Evolutionary conservation across 2,888 invertebrate genomes (phyloP).

Genomic region (Agrochola circellaris): DNA sequence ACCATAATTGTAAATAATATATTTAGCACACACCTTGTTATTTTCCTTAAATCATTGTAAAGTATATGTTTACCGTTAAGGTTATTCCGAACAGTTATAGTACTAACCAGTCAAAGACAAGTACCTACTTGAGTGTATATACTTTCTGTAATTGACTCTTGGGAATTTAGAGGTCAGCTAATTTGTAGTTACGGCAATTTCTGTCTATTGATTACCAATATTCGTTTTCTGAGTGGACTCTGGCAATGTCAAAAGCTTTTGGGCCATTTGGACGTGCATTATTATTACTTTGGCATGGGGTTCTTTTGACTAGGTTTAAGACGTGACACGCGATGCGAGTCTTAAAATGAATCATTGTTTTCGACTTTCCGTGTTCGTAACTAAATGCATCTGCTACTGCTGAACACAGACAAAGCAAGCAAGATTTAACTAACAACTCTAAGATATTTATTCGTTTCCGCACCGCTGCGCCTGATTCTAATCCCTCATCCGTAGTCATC

Average conservation of each 20-base stretch:
- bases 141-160: conserved; percentile 29
- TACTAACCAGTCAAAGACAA: background rate
- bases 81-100: conserved; percentile 15
- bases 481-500: conserved; percentile 30
- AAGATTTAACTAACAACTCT: background rate
- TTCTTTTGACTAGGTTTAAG: background rate
- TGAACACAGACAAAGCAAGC: conserved; percentile 5
- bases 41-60: conserved; percentile 53
- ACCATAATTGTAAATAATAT: conserved; percentile 49
- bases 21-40: conserved; percentile 53
- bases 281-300: background rate
- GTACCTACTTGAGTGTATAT: background rate
- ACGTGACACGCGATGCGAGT: background rate
- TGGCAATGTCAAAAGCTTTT: background rate
- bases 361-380: background rate
- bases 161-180: conserved; percentile 46
- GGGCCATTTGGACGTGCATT: background rate
- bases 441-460: conserved; percentile 26
- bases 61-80: conserved; percentile 19
- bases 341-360: background rate
- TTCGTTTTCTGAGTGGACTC: background rate
- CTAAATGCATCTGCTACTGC: background rate
- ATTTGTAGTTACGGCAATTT: conserved; percentile 15
- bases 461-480: conserved; percentile 17
- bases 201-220: conserved; percentile 5